Base-by-base conservation (phyloP, 2,888 invertebrate genomes). In the Eledone cirrhosa region DNA sequence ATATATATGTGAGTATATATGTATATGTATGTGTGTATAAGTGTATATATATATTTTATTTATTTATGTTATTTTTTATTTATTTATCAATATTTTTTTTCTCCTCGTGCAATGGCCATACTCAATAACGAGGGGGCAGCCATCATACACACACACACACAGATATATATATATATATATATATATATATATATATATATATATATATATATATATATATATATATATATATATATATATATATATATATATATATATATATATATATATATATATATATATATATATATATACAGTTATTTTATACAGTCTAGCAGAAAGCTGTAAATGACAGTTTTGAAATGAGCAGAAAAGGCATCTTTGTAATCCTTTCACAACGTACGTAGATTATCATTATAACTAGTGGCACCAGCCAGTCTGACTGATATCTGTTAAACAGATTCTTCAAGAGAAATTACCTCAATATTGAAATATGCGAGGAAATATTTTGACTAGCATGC, bases 41-140 rank as follows among this genome's bases (percentile, higher is more conserved):
- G 31, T 33, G 31, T 69, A 69, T 69, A 69, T 31, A 69, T 69
- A 69, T 69, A 69, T n/a, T 29, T 22, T 69, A 69, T n/a, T 24
- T 69, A 69, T 67, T 29, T 67, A 67, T 67, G 31, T 67, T 29
- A 16, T 14, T 27, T 16, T 67, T 29, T 29, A 0, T 67, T 19
- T 29, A 1, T 29, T 29, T 27, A 27, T 65, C 24, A 14, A 65
- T 65, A 65, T 65, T 29, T 27, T 29, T 65, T 29, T 65, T 29
- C 22, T 29, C 27, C 24, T 8, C 24, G 14, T 29, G 14, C 24
- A 13, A 24, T 65, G 29, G 24, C 1, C 29, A 65, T 65, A 14
- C 29, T 7, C n/a, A n/a, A 13, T n/a, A 1, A 14, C 14, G 29
- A 27, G 29, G 27, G 8, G 11, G 29, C 14, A 14, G 4, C 11